Base-by-base conservation (phyloP, 2,888 invertebrate genomes). In the Eudasyphora cyanicolor region DNA sequence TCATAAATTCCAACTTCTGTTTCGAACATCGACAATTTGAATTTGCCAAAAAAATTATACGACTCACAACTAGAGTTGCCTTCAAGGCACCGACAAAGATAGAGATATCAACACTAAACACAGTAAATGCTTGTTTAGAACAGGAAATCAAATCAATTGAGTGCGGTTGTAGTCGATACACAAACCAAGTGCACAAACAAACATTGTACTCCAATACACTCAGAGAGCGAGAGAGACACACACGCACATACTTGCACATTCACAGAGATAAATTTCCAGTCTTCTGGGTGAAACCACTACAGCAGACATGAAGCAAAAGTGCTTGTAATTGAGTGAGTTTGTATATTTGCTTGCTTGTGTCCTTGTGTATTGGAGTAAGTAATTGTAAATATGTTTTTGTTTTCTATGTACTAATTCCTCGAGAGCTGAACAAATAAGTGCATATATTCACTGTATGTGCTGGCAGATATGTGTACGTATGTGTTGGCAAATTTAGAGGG, bases 101-200 rank as follows among this genome's bases (percentile, higher is more conserved):
- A 10, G 57, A 27, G 57, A 69, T 57, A 69, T 45, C 60, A 38
- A 73, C 45, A 62, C 73, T 79, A 74, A 79, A 32, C 54, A 57
- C 51, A 54, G 79, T 38, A 74, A 35, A 78, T 32, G 42, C 62
- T 76, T 73, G 67, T 76, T 85, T 75, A 49, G 54, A 67, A 76
- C 76, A 82, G 85, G 81, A 85, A 85, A 85, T 85, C 83, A 83
- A 85, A 85, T 85, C 85, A 85, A 79, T 83, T 81, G 83, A 83
- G 71, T 85, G 85, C 70, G 83, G 85, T 85, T 85, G 60, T 21
- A 74, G 76, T 75, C 69, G 69, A 79, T 82, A 79, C 74, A 77
- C 73, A 70, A 64, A 74, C 42, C 35, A 76, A 51, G 42, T 76
- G 62, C 71, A 77, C n/a, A 83, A 42, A 62, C 60, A 60, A 73